Percentiles rank a stretch among this genome's conserved stretches.
These are phyloP conservation scores for Clostera curtula DNA, from an alignment of 2,888 invertebrate species.

Conservation along the genomic window DNA sequence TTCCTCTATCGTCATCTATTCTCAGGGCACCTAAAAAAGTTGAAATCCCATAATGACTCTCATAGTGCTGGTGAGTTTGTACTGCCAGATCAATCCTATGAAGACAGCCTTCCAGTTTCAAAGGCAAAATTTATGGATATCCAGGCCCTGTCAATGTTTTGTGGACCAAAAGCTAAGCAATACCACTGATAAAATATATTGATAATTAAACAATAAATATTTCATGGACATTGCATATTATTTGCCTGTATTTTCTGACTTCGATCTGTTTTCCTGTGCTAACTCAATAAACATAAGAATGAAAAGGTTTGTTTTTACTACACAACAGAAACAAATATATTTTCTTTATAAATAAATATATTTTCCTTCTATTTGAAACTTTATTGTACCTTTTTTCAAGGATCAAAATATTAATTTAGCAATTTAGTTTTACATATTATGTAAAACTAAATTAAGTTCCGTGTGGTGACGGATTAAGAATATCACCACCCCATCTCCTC, in stretches of 20 bases:
- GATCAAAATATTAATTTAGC: conserved; percentile 10
- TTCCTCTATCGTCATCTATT: conserved; percentile 5
- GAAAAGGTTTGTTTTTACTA: conserved; percentile 7
- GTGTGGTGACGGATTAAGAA: too few relatives aligned
- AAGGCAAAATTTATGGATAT: conserved; percentile 13
- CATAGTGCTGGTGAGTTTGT: conserved; percentile 7
- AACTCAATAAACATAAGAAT: conserved; percentile 7
- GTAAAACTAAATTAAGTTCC: too few relatives aligned
- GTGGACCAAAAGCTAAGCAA: conserved; percentile 10
- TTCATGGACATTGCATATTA: conserved; percentile 9
- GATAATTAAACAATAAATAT: conserved; percentile 8
- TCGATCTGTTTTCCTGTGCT: conserved; percentile 4
- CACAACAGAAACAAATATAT: conserved; percentile 6
- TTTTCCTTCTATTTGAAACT: conserved; percentile 7
- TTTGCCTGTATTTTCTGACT: conserved; percentile 8
- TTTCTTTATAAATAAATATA: conserved; percentile 9
- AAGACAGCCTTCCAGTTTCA: conserved; percentile 11
- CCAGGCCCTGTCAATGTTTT: conserved; percentile 12
- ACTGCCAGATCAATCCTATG: conserved; percentile 10
- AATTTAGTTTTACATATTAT: too few relatives aligned
- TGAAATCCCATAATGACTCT: conserved; percentile 5
- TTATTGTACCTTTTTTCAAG: conserved; percentile 7
- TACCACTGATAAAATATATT: conserved; percentile 10
- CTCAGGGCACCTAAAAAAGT: conserved; percentile 10
- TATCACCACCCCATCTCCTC: too few relatives aligned